Conservation (phyloP, 2,113 vertebrate genomes). For the Corvus hawaiiensis region DNA sequence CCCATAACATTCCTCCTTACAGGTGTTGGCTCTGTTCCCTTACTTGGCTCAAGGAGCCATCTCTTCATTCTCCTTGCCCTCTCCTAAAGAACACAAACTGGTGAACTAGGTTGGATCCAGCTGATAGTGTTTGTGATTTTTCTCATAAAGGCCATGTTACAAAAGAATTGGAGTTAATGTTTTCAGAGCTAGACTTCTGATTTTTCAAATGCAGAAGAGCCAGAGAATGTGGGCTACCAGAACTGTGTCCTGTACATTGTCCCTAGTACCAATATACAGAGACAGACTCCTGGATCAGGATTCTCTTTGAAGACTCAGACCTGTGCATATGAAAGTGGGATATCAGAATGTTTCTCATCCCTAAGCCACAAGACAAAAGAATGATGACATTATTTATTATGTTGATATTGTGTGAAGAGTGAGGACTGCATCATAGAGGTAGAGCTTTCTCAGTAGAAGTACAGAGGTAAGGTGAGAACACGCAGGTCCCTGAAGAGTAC, state of each 20-base stretch:
- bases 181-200: neutral
- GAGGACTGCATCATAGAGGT: neutral
- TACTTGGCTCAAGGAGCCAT: neutral
- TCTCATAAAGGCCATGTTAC: neutral
- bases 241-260: neutral
- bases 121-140: neutral
- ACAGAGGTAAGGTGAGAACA: neutral
- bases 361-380: neutral
- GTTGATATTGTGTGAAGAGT: neutral
- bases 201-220: neutral
- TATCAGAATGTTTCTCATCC: neutral
- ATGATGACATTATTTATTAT: neutral
- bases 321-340: neutral
- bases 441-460: neutral
- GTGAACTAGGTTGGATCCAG: neutral
- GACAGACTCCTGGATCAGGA: neutral
- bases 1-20: neutral
- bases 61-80: neutral
- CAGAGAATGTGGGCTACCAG: neutral
- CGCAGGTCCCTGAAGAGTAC: neutral
- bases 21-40: neutral
- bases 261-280: neutral
- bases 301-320: neutral
- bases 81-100: neutral
- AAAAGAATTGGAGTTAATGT: neutral